Evolutionary conservation across 2,113 vertebrate species (phyloP).

Genomic region (Kobus ellipsiprymnus): DNA sequence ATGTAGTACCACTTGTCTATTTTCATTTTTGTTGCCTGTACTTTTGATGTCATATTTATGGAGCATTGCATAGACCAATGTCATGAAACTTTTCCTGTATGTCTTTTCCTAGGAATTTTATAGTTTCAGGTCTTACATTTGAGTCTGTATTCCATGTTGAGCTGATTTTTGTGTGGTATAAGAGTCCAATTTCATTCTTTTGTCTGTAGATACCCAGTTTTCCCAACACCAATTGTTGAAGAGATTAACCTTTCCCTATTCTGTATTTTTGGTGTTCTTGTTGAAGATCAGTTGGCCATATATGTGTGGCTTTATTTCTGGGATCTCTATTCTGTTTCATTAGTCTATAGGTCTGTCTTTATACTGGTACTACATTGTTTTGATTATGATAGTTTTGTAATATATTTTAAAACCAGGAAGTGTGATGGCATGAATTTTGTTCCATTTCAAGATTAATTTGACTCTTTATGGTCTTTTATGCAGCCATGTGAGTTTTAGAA

Average conservation of each 20-base stretch:
- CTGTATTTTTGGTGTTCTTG: neutral
- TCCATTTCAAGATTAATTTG: neutral
- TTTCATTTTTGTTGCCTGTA: neutral
- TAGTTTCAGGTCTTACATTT: neutral
- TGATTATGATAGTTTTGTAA: neutral
- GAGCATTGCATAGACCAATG: neutral
- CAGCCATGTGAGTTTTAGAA: neutral
- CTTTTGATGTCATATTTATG: neutral
- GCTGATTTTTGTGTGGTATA: neutral
- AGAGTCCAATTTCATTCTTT: neutral
- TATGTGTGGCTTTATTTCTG: neutral
- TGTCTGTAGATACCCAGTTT: neutral
- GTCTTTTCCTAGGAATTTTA: neutral
- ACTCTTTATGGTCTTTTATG: neutral
- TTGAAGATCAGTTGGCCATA: neutral
- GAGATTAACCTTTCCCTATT: neutral
- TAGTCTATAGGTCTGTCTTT: neutral
- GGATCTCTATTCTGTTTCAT: neutral
- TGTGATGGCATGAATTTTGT: neutral
- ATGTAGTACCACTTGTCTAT: neutral
- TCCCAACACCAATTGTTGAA: neutral
- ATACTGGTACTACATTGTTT: neutral
- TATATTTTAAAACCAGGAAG: neutral
- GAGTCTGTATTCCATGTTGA: neutral
- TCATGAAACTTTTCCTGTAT: neutral